These are phyloP conservation scores for Uria lomvia DNA, from an alignment of 2,113 vertebrate genomes.

Conservation along the genomic window DNA sequence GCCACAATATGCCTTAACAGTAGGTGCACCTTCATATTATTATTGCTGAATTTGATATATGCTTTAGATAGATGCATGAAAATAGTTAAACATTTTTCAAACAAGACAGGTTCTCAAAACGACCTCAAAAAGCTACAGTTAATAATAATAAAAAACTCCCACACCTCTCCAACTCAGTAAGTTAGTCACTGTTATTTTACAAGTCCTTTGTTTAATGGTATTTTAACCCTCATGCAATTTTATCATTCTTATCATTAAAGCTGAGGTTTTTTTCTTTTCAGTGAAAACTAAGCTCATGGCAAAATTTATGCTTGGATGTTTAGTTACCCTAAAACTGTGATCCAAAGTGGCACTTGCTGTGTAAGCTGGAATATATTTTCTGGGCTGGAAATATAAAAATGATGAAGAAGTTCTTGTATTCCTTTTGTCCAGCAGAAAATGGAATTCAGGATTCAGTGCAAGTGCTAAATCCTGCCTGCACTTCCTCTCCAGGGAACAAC, in stretches of 20 bases:
- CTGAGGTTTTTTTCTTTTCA: not conserved
- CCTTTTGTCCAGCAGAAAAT: not conserved
- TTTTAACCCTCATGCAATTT: not conserved
- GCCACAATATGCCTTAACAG: not conserved
- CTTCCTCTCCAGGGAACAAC: not conserved
- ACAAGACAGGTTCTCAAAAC: not conserved
- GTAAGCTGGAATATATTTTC: not conserved
- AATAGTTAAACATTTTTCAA: conserved; percentile 23
- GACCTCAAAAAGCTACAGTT: not conserved
- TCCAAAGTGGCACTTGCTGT: not conserved
- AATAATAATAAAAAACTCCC: not conserved
- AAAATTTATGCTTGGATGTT: not conserved
- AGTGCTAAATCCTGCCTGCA: not conserved
- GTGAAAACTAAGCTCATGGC: not conserved
- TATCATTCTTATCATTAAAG: not conserved
- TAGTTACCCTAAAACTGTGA: not conserved
- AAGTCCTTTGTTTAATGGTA: not conserved
- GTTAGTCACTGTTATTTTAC: not conserved
- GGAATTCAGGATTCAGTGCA: not conserved
- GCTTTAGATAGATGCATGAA: not conserved
- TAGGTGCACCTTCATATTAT: not conserved
- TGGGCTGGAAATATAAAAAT: not conserved
- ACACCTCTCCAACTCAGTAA: not conserved
- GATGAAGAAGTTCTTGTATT: not conserved
- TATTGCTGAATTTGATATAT: conserved; percentile 14